These are phyloP conservation scores for Cyrtodaria siliqua DNA, from an alignment of 2,888 invertebrate species.

Conservation along the genomic window DNA sequence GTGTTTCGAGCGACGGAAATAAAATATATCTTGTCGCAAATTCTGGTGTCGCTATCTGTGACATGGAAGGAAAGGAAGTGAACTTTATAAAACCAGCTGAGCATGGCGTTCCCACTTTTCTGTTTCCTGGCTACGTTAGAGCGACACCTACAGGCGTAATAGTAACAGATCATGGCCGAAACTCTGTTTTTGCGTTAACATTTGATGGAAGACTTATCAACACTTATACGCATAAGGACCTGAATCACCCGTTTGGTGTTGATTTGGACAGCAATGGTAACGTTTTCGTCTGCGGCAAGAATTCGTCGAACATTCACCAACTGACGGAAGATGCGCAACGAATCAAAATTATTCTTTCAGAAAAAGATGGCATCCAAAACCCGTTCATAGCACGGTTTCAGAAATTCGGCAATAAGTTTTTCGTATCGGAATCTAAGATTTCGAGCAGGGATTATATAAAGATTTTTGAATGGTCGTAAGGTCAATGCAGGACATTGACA, in stretches of 20 bases:
- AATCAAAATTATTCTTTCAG: conserved; percentile 18
- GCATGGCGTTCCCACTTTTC: conserved; percentile 23
- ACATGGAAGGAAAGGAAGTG: conserved; percentile 36
- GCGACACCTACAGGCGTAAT: conserved; percentile 35
- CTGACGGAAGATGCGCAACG: conserved; percentile 23
- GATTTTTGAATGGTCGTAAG: conserved; percentile 44
- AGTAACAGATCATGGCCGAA: conserved; percentile 36
- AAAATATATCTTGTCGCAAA: conserved; percentile 39
- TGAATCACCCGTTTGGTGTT: conserved; percentile 38
- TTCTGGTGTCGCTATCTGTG: conserved; percentile 41
- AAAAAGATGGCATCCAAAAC: conserved; percentile 31
- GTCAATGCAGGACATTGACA: too few species aligned
- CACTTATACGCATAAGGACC: conserved; percentile 25
- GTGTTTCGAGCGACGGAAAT: conserved; percentile 28
- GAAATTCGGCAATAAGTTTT: conserved; percentile 37
- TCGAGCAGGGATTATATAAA: conserved; percentile 24
- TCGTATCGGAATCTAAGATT: conserved; percentile 38
- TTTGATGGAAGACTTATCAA: conserved; percentile 29
- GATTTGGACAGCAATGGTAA: conserved; percentile 42
- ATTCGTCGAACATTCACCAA: conserved; percentile 31
- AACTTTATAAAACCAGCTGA: conserved; percentile 40
- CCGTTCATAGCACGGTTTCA: conserved; percentile 35
- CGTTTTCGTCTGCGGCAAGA: conserved; percentile 41
- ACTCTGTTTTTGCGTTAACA: conserved; percentile 25
- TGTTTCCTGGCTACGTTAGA: conserved; percentile 32